Base-by-base conservation (phyloP, 2,888 invertebrate genomes). In the Scaptodrosophila latifasciaeformis region DNA sequence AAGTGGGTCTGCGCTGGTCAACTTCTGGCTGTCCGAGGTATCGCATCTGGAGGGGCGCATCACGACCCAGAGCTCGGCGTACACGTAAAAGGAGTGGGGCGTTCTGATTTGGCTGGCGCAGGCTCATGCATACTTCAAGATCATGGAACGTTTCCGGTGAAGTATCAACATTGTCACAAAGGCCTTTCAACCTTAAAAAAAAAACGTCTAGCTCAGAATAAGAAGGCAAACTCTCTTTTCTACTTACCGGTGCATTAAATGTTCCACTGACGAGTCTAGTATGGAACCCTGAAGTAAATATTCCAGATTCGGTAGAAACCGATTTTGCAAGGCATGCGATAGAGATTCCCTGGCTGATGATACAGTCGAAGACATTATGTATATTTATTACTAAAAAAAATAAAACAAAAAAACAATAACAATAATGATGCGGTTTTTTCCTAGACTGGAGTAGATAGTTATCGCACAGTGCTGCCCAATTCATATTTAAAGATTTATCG, bases 261-360 rank as follows among this genome's bases (percentile, higher is more conserved):
- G 94, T 84, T 97, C 96, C 5, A 96, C 95, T 24, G 95, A 93
- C 12, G 92, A 92, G 84, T 98, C 97, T 54, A 97, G 86, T 17
- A 98, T 95, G 12, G 97, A 97, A 2, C 97, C 97, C 89, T 97
- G 94, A 2, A 98, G 88, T 48, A 97, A 88, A 83, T 96, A 97
- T 87, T 97, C 97, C 83, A 97, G 95, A 83, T 96, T 95, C 0
- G 96, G 96, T 46, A 96, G 92, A 48, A 96, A 95, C 70, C 95
- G 94, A 30, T 92, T 92, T 80, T 92, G 93, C 21, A 95, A 81
- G 2, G 95, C 95, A 67, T 93, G 92, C 19, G 91, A 90, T 59
- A 95, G 87, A 37, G 92, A 93, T 53, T 84, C 84, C 19, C 83
- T 81, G 0, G 84, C 81, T 2, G 85, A 84, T 0, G 81, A 69